Percentiles rank a stretch among this genome's conserved stretches.
Conservation (phyloP, 2,113 vertebrate genomes). For the Antidorcas marsupialis region DNA sequence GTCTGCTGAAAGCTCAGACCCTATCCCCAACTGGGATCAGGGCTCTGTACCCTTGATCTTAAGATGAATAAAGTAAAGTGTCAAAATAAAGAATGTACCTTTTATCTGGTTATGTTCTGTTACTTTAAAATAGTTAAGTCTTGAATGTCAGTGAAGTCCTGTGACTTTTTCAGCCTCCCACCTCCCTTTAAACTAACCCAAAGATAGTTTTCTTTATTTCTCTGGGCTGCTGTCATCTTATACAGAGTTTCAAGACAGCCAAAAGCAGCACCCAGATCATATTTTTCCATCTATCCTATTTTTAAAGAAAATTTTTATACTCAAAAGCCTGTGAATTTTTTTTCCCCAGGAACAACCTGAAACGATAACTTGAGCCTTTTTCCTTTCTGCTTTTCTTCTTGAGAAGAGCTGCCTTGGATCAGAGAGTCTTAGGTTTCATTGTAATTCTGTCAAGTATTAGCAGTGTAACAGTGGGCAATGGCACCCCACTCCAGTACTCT, state of each 20-base stretch:
- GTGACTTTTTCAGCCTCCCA: not conserved
- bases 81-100: not conserved
- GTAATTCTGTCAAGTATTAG: not conserved
- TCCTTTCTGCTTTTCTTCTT: not conserved
- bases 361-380: not conserved
- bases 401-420: not conserved
- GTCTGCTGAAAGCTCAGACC: not conserved
- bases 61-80: not conserved
- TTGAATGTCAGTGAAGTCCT: not conserved
- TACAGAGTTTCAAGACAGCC: not conserved
- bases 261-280: not conserved
- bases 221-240: not conserved
- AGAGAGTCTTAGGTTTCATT: not conserved
- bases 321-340: not conserved
- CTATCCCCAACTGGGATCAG: not conserved
- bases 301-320: not conserved
- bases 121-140: not conserved
- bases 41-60: not conserved
- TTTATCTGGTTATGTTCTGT: not conserved
- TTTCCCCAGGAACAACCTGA: not conserved
- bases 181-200: not conserved
- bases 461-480: not conserved
- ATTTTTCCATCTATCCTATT: not conserved
- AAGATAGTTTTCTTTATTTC: not conserved
- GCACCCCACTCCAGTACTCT: too few relatives aligned